These are phyloP conservation scores for Sanderia malayensis DNA, from an alignment of 30 jellyfish, hydroid and myxozoan genomes.

Conservation along the genomic window DNA sequence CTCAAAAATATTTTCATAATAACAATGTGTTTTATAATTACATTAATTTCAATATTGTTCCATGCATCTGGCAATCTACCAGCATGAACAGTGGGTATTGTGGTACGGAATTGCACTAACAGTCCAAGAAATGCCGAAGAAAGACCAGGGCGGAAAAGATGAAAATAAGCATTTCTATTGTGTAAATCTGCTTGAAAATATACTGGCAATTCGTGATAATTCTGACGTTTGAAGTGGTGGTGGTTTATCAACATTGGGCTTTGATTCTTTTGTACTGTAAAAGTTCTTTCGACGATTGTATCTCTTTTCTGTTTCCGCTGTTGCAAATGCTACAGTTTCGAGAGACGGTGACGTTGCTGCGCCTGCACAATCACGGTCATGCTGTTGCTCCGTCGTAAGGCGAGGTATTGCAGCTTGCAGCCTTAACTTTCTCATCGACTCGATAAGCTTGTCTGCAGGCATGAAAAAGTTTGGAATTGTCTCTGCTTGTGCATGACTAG, in stretches of 20 bases:
- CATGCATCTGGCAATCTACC: too few species aligned
- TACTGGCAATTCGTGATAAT: constrained; percentile 77
- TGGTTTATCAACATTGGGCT: constrained; percentile 34
- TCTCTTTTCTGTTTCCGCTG: constrained; percentile 3
- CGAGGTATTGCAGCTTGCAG: constrained; percentile 46
- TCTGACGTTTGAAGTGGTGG: constrained; percentile 71
- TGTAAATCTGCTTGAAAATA: constrained; percentile 46
- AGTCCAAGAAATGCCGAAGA: too few species aligned
- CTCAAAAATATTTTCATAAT: too few species aligned
- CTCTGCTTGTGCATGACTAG: neutral
- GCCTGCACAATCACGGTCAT: neutral
- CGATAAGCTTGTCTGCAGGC: constrained; percentile 78
- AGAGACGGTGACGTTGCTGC: neutral
- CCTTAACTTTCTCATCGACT: constrained; percentile 73
- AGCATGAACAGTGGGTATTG: too few species aligned
- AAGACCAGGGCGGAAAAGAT: too few species aligned
- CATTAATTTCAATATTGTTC: too few species aligned
- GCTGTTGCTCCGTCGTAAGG: constrained; percentile 6
- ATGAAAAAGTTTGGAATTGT: constrained; percentile 83
- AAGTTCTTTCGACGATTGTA: constrained; percentile 8
- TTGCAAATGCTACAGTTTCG: neutral
- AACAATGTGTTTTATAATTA: too few species aligned
- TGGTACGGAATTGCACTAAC: too few species aligned
- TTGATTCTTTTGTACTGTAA: constrained; percentile 20
- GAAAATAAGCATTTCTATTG: too few species aligned